Percentiles rank a stretch among this genome's conserved stretches.
These are phyloP conservation scores for Pristis pectinata DNA, from an alignment of 2,797 vertebrate species.

Conservation along the genomic window DNA sequence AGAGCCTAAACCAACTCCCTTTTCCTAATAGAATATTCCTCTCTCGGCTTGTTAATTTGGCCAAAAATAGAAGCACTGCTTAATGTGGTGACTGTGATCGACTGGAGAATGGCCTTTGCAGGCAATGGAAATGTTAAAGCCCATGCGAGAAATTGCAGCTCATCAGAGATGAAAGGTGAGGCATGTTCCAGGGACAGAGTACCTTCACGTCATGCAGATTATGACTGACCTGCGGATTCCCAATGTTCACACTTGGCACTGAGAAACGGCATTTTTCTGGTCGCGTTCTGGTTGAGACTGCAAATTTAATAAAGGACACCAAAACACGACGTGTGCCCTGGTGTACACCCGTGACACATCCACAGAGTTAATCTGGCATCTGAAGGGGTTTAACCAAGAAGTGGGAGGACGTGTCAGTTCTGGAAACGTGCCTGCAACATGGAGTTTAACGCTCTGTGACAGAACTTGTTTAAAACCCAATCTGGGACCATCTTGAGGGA, in stretches of 20 bases:
- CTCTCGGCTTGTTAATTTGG: background rate
- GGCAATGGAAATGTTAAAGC: background rate
- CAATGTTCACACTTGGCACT: background rate
- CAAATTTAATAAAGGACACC: too few relatives aligned
- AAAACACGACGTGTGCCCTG: background rate
- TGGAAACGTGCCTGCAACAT: background rate
- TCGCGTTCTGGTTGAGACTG: background rate
- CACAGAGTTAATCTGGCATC: background rate
- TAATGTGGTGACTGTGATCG: background rate
- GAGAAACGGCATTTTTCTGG: background rate
- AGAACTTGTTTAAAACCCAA: background rate
- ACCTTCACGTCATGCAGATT: background rate
- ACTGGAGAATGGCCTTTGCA: slow-evolving; percentile 18
- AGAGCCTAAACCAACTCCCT: background rate
- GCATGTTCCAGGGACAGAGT: background rate
- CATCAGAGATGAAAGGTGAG: background rate
- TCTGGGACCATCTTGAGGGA: background rate
- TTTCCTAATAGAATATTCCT: background rate
- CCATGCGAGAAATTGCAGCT: background rate
- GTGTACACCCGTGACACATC: too few relatives aligned
- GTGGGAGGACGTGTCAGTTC: background rate
- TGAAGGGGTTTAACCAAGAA: background rate
- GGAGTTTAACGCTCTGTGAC: background rate
- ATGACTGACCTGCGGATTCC: background rate
- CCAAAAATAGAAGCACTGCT: background rate